Evolutionary conservation across 2,113 vertebrate genomes (phyloP), one percentile per base, ranked within the genome.

Genomic region (Elephantulus edwardii): DNA sequence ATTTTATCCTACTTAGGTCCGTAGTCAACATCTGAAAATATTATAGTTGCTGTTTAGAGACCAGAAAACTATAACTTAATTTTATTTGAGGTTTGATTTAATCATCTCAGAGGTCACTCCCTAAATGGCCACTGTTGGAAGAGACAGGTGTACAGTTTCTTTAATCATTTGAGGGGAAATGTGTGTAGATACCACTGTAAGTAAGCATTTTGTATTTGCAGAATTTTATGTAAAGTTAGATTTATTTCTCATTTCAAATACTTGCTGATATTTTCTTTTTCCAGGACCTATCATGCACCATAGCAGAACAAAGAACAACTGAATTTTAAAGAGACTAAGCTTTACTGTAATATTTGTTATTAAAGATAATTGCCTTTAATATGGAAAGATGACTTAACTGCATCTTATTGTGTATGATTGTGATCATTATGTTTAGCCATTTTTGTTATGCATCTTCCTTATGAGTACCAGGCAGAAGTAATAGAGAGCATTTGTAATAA

Each of bases 351-450:
- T 80, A 66, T 80, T 79, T 94, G 8, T 54, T 76, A 93, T 84
- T 88, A 89, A 87, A 92, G 4, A 70, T 71, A 83, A 93, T 88
- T 87, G 33, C 38, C 78, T 64, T 95, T 83, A 52, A 64, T 38
- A 50, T 3, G 10, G 85, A 85, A 91, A 86, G 83, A 13, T 50
- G 24, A 64, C 35, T 50, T 75, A 64, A 66, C 2, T 72, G 74
- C n/a, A 7, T 85, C 89, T 70, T 89, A 35, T 40, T 56, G 74
- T 88, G 14, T 62, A 3, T 74, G 82, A 66, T 86, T 92, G 38
- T 72, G 79, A 90, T 80, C 58, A 92, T 75, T 90, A 81, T 33
- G 13, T 42, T 66, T 58, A 85, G 42, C 12, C 19, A 17, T 64
- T 84, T 6, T 48, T 83, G 26, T 88, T 83, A 17, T 76, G 7